A percentile compares a stretch with the other conserved stretches of the same genome.
Conservation (phyloP, 2,888 invertebrate species). For the Acanthosepion esculentum region DNA sequence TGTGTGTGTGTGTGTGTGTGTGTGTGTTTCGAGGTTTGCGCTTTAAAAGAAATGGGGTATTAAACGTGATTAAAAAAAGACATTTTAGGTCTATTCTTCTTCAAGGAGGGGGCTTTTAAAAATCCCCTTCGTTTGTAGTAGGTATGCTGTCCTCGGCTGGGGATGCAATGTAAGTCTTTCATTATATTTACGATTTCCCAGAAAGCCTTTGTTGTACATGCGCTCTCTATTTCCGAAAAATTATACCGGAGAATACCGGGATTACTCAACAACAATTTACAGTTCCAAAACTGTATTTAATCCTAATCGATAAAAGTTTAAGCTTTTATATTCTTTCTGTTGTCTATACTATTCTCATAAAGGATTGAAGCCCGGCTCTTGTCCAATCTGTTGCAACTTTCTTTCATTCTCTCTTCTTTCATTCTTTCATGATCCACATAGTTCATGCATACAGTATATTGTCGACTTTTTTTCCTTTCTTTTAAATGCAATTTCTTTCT, state of each 20-base stretch:
- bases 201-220: not conserved
- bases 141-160: not conserved
- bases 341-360: not conserved
- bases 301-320: constrained; percentile 10
- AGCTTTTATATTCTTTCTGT: not conserved
- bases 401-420: too few species aligned
- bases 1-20: not conserved
- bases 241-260: not conserved
- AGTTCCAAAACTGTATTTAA: not conserved
- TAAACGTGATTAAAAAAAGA: not conserved
- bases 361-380: not conserved
- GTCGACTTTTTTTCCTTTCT: too few species aligned
- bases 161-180: not conserved
- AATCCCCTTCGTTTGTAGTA: not conserved
- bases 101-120: not conserved
- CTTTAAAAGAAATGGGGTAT: not conserved
- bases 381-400: too few species aligned
- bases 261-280: not conserved
- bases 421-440: too few species aligned
- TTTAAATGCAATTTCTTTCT: too few species aligned
- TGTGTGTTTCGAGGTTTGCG: not conserved
- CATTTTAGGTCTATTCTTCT: not conserved
- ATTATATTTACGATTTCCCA: not conserved
- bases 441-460: too few species aligned
- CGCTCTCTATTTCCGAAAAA: not conserved